Conservation (phyloP, 2,797 vertebrate genomes). For the Glyptemys insculpta region DNA sequence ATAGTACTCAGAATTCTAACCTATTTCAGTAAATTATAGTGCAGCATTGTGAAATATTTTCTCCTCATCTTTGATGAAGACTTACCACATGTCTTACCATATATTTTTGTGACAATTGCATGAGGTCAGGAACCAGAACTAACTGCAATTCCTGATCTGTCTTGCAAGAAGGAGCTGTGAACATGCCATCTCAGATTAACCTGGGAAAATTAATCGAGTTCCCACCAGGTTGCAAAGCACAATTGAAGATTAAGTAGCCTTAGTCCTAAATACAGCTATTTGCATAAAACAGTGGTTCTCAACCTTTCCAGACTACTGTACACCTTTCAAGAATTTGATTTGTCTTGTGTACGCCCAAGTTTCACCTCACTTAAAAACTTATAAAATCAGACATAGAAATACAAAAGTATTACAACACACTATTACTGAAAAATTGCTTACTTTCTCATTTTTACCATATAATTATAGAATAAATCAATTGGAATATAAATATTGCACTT, state of each 20-base stretch:
- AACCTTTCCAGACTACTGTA: too few relatives aligned
- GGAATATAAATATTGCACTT: too few relatives aligned
- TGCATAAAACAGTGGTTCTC: not conserved
- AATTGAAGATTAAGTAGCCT: not conserved
- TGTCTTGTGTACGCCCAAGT: too few relatives aligned
- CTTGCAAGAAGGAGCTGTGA: not conserved
- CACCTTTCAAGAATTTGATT: too few relatives aligned
- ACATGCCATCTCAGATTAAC: not conserved
- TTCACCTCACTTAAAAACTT: too few relatives aligned
- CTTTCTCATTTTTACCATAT: too few relatives aligned
- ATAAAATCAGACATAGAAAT: too few relatives aligned
- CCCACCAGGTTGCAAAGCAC: not conserved
- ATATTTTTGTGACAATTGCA: not conserved
- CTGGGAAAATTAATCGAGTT: not conserved
- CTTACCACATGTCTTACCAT: not conserved
- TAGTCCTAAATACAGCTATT: constrained; percentile 10
- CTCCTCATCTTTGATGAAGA: not conserved
- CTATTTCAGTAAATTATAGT: constrained; percentile 15
- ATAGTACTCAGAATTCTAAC: not conserved
- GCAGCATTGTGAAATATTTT: not conserved
- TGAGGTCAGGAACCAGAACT: not conserved
- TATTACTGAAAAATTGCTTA: too few relatives aligned
- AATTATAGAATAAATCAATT: too few relatives aligned
- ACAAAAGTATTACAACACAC: too few relatives aligned
- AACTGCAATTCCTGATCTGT: not conserved